Conservation (phyloP, 2,888 invertebrate species). For the Hirtodrosophila histrioides region DNA sequence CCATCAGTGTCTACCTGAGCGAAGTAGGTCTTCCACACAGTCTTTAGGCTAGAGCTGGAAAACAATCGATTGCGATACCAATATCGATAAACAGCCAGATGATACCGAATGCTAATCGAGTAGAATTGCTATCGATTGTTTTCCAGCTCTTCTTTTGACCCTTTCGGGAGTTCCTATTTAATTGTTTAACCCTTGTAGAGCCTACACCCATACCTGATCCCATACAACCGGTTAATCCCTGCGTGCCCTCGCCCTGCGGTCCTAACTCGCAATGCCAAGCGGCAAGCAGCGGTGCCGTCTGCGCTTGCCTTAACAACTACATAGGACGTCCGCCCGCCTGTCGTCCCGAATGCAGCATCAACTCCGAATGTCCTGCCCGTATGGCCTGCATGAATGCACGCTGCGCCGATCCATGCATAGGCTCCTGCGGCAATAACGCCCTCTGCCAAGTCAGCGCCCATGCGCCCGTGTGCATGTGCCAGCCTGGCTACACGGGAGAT, state of each 20-base stretch:
- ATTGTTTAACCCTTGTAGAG: slow-evolving; percentile 54
- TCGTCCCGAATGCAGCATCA: slow-evolving; percentile 88
- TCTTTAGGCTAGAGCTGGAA: too few species aligned
- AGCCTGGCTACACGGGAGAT: slow-evolving; percentile 87
- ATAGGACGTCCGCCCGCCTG: slow-evolving; percentile 88
- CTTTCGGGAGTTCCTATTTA: neutral
- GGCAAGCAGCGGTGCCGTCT: slow-evolving; percentile 85
- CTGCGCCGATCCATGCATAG: slow-evolving; percentile 87
- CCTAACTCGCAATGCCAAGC: slow-evolving; percentile 87
- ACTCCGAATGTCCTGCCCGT: slow-evolving; percentile 85
- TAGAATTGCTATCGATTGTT: too few species aligned
- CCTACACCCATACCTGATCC: slow-evolving; percentile 68
- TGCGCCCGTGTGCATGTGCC: slow-evolving; percentile 85
- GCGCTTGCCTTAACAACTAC: slow-evolving; percentile 87
- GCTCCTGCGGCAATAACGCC: slow-evolving; percentile 89
- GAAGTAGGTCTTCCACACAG: slow-evolving; percentile 77
- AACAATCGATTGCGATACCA: too few species aligned
- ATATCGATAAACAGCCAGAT: too few species aligned
- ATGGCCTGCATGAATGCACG: slow-evolving; percentile 85
- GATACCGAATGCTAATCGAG: too few species aligned
- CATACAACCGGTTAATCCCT: slow-evolving; percentile 85
- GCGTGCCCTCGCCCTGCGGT: slow-evolving; percentile 88
- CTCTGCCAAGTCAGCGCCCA: slow-evolving; percentile 87
- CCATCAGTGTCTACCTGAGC: slow-evolving; percentile 87
- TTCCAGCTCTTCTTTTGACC: too few species aligned